Evolutionary conservation across 2,113 vertebrate genomes (phyloP).

Genomic region (Coregonus clupeaformis): DNA sequence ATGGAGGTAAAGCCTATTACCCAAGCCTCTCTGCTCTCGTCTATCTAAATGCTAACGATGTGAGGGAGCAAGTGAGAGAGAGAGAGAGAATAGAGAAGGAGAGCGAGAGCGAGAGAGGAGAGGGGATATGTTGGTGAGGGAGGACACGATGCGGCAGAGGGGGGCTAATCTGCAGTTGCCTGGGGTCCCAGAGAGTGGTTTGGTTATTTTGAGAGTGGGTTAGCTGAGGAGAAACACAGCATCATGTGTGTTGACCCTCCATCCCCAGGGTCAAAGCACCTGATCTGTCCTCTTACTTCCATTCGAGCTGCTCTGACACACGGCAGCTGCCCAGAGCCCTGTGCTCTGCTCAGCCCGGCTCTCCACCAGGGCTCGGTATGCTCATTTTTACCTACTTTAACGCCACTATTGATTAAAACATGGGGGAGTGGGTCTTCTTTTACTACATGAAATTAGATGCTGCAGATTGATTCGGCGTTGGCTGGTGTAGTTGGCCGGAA

Average conservation of each 20-base stretch:
- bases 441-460: background rate
- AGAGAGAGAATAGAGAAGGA: background rate
- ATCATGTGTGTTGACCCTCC: conserved; percentile 52
- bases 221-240: conserved; percentile 51
- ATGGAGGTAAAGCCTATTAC: conserved; percentile 83
- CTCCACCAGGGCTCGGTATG: background rate
- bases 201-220: conserved; percentile 67
- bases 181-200: conserved; percentile 58
- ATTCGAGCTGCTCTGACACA: conserved; percentile 47
- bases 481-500: conserved; percentile 70
- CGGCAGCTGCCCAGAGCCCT: background rate
- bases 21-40: conserved; percentile 79
- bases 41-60: conserved; percentile 99
- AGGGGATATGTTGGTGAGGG: conserved; percentile 37
- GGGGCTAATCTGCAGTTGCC: conserved; percentile 81
- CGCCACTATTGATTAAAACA: conserved; percentile 67
- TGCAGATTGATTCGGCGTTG: conserved; percentile 50
- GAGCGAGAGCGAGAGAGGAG: conserved; percentile 5
- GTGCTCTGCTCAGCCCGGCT: background rate
- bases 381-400: conserved; percentile 31
- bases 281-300: conserved; percentile 62
- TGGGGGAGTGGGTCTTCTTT: background rate
- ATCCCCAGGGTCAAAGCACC: conserved; percentile 65
- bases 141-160: conserved; percentile 59
- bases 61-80: conserved; percentile 54